phyloP scores from a whole-genome alignment of 2,113 vertebrate genomes.

The Girardinichthys multiradiatus region DNA sequence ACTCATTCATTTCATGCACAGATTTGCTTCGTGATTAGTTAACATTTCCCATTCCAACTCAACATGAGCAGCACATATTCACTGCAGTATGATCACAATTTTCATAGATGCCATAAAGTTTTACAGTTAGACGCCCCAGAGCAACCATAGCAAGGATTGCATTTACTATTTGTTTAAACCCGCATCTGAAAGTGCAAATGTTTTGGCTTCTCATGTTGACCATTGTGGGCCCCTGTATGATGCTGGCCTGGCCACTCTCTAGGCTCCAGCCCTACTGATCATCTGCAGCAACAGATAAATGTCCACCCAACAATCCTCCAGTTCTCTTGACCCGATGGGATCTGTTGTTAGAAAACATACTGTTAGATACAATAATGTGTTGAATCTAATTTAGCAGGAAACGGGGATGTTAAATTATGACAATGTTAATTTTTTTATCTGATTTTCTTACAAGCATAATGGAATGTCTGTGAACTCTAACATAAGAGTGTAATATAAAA shows the following conservation, averaged over 20 bases:
- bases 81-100: neutral
- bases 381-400: no score
- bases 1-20: neutral
- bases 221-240: neutral
- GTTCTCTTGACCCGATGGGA: no score
- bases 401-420: no score
- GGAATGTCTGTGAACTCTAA: no score
- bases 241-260: neutral
- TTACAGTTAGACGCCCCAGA: neutral
- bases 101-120: neutral
- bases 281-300: neutral
- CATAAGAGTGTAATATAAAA: no score
- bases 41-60: neutral
- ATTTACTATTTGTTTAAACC: neutral
- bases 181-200: neutral
- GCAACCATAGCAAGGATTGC: neutral
- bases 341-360: no score
- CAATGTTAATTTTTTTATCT: no score
- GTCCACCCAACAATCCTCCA: neutral
- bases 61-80: neutral
- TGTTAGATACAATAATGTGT: no score
- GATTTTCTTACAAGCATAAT: no score
- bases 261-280: neutral
- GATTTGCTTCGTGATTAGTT: neutral
- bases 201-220: neutral